Conservation (phyloP, 2,888 invertebrate genomes). For the Glyphotaelius pellucidus region DNA sequence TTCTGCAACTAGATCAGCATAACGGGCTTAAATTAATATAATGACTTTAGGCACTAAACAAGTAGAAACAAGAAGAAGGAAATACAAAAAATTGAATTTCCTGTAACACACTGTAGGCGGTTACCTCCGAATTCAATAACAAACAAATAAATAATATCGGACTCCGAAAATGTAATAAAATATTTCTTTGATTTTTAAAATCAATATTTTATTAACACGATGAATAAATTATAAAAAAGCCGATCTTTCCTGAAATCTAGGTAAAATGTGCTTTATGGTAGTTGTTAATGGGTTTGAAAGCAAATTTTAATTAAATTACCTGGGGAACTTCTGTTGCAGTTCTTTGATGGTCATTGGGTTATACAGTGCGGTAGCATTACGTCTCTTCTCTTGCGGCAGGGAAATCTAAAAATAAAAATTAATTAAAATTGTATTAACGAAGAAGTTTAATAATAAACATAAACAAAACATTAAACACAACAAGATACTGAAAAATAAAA, state of each 20-base stretch:
- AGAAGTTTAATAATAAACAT: background rate
- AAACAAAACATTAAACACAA: too few relatives aligned
- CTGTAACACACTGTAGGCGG: too few relatives aligned
- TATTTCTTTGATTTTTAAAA: too few relatives aligned
- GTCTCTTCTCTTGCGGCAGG: constrained; percentile 90
- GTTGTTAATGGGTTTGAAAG: too few relatives aligned
- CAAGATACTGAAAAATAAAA: too few relatives aligned
- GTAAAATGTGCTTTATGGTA: too few relatives aligned
- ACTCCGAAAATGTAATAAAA: too few relatives aligned
- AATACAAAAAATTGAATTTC: background rate
- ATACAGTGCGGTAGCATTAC: constrained; percentile 94
- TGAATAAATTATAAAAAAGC: background rate
- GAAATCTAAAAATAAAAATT: constrained; percentile 81
- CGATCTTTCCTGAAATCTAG: background rate
- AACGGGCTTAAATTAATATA: background rate
- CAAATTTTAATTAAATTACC: constrained; percentile 67
- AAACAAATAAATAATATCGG: too few relatives aligned
- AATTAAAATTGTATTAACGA: too few relatives aligned
- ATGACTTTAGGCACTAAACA: background rate
- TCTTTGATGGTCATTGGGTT: constrained; percentile 92
- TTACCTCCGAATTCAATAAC: too few relatives aligned
- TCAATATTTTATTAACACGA: too few relatives aligned
- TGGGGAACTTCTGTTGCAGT: constrained; percentile 85
- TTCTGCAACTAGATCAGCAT: background rate
- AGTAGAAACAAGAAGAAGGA: background rate